Evolutionary conservation across 2,797 vertebrate species (phyloP), one percentile per base, ranked within the genome.

Genomic region (Pelochelys cantorii): DNA sequence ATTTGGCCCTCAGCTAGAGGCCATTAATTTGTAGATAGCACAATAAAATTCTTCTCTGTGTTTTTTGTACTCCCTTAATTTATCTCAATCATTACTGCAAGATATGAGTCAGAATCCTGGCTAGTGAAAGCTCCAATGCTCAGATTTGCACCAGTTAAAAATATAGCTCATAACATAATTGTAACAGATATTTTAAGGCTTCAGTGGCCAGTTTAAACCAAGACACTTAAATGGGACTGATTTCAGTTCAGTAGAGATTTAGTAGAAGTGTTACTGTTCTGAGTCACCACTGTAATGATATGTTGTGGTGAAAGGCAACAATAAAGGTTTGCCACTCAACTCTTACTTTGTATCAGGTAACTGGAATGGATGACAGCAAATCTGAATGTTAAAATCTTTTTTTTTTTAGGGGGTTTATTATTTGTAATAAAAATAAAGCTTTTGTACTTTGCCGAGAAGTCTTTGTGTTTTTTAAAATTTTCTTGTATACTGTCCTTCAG

Each of bases 281-380:
- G 95, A 95, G 93, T 97, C 94, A 97, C 37, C 91, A 80, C 96
- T 93, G 29, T 97, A 98, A 98, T 96, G 87, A 96, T 91, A 96
- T 85, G 90, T 94, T 97, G 94, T 83, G 87, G 68, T 90, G 92
- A 93, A 92, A 87, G 88, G 65, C 9, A 86, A 90, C 81, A 84
- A 80, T 83, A 91, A 92, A 93, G 59, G 80, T 92, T 93, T 92
- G 65, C 81, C 54, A 81, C 42, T 90, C 85, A 89, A 85, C 54
- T 95, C 96, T 88, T 97, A 52, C 86, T 96, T 92, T 92, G 57
- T 57, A 83, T 77, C 90, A 88, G 89, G 80, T 94, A 92, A 89
- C 34, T 57, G 79, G 83, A 87, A 88, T 82, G 89, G 65, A 84
- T 91, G 84, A 90, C 90, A 97, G 94, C 90, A 94, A 94, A 96